Conservation (phyloP, 1,140 invertebrate genomes). For the Pseudomyrmex gracilis region DNA sequence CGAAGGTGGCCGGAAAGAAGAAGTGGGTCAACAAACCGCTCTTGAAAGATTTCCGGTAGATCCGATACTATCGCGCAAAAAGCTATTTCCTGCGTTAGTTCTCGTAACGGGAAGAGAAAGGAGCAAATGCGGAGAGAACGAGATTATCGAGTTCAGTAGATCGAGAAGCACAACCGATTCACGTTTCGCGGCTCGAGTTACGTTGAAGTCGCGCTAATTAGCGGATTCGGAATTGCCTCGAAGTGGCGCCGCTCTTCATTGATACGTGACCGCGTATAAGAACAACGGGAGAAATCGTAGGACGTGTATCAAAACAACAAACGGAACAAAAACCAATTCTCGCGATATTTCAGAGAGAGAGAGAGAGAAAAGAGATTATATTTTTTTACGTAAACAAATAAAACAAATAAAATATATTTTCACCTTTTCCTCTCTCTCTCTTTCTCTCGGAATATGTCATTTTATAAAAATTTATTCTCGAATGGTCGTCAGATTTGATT, state of each 20-base stretch:
- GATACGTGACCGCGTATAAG: conserved; percentile 14
- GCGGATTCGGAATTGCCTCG: not conserved
- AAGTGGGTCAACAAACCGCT: not conserved
- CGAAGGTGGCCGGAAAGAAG: not conserved
- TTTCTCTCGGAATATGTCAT: not conserved
- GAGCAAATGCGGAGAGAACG: not conserved
- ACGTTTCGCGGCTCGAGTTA: conserved; percentile 41
- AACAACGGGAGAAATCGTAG: conserved; percentile 15
- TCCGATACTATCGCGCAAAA: conserved; percentile 23
- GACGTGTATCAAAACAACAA: no score
- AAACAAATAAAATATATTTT: no score
- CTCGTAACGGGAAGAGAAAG: not conserved
- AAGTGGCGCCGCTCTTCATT: not conserved
- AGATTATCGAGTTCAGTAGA: conserved; percentile 43
- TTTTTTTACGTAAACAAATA: no score
- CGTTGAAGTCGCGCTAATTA: conserved; percentile 53
- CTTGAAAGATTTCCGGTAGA: conserved; percentile 20
- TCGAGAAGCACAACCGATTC: conserved; percentile 18
- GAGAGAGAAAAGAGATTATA: no score
- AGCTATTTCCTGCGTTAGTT: conserved; percentile 16
- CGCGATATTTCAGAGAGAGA: not conserved
- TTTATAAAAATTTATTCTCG: conserved; percentile 28
- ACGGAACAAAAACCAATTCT: not conserved
- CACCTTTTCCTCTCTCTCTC: not conserved
- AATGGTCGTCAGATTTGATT: conserved; percentile 13